phyloP scores from a whole-genome alignment of 2,888 invertebrate genomes.

The Tinea pellionella region DNA sequence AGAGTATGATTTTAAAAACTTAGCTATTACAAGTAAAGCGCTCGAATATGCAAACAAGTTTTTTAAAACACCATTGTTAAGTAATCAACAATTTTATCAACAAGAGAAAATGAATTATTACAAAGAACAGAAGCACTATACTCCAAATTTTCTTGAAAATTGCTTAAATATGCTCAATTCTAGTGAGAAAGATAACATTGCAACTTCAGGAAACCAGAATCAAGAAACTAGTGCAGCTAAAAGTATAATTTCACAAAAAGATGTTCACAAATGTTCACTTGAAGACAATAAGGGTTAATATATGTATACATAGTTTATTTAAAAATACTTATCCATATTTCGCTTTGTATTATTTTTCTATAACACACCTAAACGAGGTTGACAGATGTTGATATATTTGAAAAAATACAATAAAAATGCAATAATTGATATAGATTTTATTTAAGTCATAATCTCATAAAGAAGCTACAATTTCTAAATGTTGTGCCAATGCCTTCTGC shows the following conservation, averaged over 20 bases:
- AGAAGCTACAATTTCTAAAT: conserved; percentile 56
- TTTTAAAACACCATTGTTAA: neutral
- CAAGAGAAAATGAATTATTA: neutral
- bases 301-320: too few species aligned
- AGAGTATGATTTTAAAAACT: conserved; percentile 41
- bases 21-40: conserved; percentile 33
- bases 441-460: neutral
- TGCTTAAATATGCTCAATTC: neutral
- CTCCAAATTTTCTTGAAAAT: neutral
- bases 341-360: too few species aligned
- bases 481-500: conserved; percentile 59
- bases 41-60: conserved; percentile 20
- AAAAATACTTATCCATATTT: too few species aligned
- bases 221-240: neutral
- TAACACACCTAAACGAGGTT: too few species aligned
- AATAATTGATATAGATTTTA: too few species aligned
- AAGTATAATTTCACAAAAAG: too few species aligned
- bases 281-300: too few species aligned
- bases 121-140: neutral
- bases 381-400: too few species aligned
- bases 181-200: neutral
- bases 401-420: too few species aligned
- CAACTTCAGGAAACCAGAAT: neutral
- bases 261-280: too few species aligned
- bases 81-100: neutral